phyloP scores from a whole-genome alignment of 2,113 vertebrate species.

The Suricata suricatta region DNA sequence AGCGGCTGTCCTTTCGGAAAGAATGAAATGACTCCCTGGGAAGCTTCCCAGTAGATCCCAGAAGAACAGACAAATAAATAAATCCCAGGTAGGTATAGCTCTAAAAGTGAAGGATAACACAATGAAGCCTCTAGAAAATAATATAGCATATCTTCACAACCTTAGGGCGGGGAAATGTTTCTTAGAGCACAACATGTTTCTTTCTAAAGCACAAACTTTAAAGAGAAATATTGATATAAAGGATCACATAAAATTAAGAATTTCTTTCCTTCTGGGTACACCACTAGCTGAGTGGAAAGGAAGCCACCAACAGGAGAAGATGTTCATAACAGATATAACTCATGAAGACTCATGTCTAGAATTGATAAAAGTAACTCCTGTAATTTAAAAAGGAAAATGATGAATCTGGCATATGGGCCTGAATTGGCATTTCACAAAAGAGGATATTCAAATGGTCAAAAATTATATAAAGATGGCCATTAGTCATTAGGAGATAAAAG shows the following conservation, averaged over 20 bases:
- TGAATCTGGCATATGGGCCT: neutral
- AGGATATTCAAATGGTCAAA: neutral
- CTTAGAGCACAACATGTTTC: neutral
- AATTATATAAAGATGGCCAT: neutral
- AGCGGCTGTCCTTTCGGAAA: neutral
- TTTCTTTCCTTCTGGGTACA: neutral
- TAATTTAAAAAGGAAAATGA: neutral
- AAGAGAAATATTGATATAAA: constrained; percentile 8
- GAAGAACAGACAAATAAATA: neutral
- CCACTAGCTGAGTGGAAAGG: neutral
- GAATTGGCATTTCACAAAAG: neutral
- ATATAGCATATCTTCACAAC: neutral
- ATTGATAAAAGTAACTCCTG: neutral
- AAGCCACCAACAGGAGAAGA: neutral
- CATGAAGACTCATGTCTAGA: neutral
- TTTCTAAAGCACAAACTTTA: neutral
- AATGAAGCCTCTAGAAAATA: neutral
- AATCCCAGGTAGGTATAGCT: neutral
- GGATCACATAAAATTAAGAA: neutral
- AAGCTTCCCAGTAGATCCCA: neutral
- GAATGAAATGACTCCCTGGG: neutral
- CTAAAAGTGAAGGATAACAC: neutral
- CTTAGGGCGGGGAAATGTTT: neutral
- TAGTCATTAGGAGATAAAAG: constrained; percentile 18
- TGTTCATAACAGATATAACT: constrained; percentile 2